Conservation (phyloP, 2,888 invertebrate species). For the Philereme vetulata region DNA sequence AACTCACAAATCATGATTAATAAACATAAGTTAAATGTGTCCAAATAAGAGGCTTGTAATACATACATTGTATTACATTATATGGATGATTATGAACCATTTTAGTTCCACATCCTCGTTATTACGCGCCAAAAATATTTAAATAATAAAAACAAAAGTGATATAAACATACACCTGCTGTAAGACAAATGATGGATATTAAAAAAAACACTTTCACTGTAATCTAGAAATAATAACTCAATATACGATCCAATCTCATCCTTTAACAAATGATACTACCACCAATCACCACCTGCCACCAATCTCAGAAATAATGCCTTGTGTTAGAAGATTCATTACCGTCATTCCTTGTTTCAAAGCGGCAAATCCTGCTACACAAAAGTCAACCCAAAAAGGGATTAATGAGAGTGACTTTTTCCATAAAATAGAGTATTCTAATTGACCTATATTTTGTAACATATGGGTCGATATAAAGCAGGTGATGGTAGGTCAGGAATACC, state of each 20-base stretch:
- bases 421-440: slow-evolving; percentile 50
- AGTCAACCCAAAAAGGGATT: background rate
- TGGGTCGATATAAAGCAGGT: slow-evolving; percentile 69
- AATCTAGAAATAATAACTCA: slow-evolving; percentile 64
- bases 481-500: slow-evolving; percentile 72
- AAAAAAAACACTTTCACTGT: slow-evolving; percentile 46
- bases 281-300: slow-evolving; percentile 58
- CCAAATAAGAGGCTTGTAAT: too few relatives aligned
- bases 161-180: slow-evolving; percentile 6
- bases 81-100: too few relatives aligned
- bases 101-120: too few relatives aligned
- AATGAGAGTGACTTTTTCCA: background rate
- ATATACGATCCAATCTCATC: slow-evolving; percentile 52
- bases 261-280: slow-evolving; percentile 55
- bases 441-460: slow-evolving; percentile 75
- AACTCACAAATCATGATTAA: too few relatives aligned
- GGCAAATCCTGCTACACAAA: slow-evolving; percentile 6
- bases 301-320: slow-evolving; percentile 67
- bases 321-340: slow-evolving; percentile 68
- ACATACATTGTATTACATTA: too few relatives aligned
- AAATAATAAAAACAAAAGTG: background rate
- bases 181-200: slow-evolving; percentile 13
- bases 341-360: slow-evolving; percentile 5
- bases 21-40: too few relatives aligned
- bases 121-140: too few relatives aligned